Evolutionary conservation across 2,888 invertebrate species (phyloP).

Genomic region (Melinaea menophilus): DNA sequence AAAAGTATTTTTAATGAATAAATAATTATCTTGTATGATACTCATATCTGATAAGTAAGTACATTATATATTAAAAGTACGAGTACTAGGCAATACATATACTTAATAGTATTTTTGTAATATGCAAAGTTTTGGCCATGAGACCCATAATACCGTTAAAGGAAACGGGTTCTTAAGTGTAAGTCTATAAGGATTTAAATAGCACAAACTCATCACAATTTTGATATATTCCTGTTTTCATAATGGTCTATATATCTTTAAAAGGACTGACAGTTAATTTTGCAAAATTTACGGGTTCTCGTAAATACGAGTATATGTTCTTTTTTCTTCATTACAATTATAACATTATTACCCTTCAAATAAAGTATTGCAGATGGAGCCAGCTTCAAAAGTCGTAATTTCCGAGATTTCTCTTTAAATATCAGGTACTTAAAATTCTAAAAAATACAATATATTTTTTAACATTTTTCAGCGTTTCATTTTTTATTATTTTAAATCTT

Average conservation of each 20-base stretch:
- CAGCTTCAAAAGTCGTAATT: too few relatives aligned
- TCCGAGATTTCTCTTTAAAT: too few relatives aligned
- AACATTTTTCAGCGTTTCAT: too few relatives aligned
- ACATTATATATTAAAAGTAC: background rate
- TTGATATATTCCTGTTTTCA: constrained; percentile 6
- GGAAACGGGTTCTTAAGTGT: background rate
- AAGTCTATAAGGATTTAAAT: background rate
- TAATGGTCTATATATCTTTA: constrained; percentile 12
- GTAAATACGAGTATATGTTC: constrained; percentile 20
- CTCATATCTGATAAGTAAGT: too few relatives aligned
- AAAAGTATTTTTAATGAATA: too few relatives aligned
- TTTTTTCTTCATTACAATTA: constrained; percentile 22
- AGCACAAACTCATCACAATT: background rate
- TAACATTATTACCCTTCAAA: constrained; percentile 14
- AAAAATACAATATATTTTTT: too few relatives aligned
- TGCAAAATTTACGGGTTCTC: constrained; percentile 22
- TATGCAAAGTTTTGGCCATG: background rate
- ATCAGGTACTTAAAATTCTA: too few relatives aligned
- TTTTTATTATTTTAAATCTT: too few relatives aligned
- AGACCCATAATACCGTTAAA: background rate
- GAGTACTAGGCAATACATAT: background rate
- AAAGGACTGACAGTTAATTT: constrained; percentile 22
- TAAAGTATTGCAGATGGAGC: too few relatives aligned
- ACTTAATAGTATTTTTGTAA: constrained; percentile 1
- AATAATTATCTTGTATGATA: too few relatives aligned